Percentiles rank a stretch among this genome's conserved stretches.
phyloP scores from a whole-genome alignment of 1,140 invertebrate species.

The Scaptomyza pallida region DNA sequence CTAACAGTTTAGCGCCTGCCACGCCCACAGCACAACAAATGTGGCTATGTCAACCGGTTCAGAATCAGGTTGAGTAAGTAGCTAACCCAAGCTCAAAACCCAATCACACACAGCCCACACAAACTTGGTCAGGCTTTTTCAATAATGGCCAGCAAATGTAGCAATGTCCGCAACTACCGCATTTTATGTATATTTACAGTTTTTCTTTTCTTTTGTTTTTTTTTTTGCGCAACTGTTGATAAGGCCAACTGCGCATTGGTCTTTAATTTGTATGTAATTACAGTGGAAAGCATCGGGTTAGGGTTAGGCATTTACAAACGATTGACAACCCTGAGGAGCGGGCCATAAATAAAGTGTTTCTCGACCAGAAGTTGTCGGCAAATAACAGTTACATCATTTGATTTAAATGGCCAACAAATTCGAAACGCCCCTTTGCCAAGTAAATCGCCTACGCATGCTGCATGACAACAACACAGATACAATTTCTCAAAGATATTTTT shows the following conservation, averaged over 20 bases:
- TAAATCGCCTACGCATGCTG: conserved; percentile 53
- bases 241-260: conserved; percentile 3
- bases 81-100: neutral
- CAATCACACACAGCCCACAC: neutral
- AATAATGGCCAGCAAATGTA: conserved; percentile 15
- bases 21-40: conserved; percentile 40
- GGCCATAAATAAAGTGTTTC: conserved; percentile 27
- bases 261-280: conserved; percentile 36
- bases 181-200: conserved; percentile 2
- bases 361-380: conserved; percentile 15
- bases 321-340: conserved; percentile 10
- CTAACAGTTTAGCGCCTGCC: conserved; percentile 45
- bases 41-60: conserved; percentile 43
- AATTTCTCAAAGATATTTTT: conserved; percentile 53
- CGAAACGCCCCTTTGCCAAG: conserved; percentile 6
- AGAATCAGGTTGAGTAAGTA: conserved; percentile 30
- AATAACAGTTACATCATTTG: conserved; percentile 43
- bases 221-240: conserved; percentile 10
- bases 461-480: conserved; percentile 57
- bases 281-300: neutral
- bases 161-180: neutral
- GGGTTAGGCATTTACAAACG: neutral
- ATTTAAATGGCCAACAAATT: conserved; percentile 31
- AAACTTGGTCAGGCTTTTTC: conserved; percentile 19
- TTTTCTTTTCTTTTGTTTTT: too few species aligned